These are phyloP conservation scores for Microcaecilia unicolor DNA, from an alignment of 2,797 vertebrate species.

Conservation along the genomic window DNA sequence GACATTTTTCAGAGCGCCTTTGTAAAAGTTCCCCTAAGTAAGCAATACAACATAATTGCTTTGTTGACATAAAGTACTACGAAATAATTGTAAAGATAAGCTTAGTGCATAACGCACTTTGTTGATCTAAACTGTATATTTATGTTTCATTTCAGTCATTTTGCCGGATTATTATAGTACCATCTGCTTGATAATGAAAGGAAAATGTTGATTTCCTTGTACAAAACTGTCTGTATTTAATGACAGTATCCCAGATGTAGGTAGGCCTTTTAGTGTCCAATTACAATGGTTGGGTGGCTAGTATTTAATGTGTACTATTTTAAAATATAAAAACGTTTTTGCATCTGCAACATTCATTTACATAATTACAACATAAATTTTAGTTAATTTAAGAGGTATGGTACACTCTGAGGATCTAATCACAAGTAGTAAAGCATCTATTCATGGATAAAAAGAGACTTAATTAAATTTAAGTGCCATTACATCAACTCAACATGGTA, in stretches of 20 bases:
- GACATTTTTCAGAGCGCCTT: too few relatives aligned
- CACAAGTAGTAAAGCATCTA: neutral
- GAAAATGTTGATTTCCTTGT: neutral
- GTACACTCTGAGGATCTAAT: constrained; percentile 1
- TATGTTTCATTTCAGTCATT: too few relatives aligned
- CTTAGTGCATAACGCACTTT: too few relatives aligned
- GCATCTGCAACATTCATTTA: constrained; percentile 5
- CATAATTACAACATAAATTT: constrained; percentile 13
- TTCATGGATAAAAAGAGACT: neutral
- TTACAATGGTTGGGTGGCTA: neutral
- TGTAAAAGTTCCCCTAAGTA: too few relatives aligned
- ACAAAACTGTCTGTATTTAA: neutral
- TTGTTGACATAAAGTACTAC: too few relatives aligned
- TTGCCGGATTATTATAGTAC: neutral
- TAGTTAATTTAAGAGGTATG: neutral
- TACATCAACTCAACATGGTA: constrained; percentile 11
- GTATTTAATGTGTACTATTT: neutral
- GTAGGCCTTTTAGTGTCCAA: neutral
- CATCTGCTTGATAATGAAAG: neutral
- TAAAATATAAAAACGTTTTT: neutral
- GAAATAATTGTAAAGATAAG: too few relatives aligned
- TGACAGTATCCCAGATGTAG: neutral
- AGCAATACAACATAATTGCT: too few relatives aligned
- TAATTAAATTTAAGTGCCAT: constrained; percentile 11
- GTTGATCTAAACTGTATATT: too few relatives aligned